These are phyloP conservation scores for Temnothorax longispinosus DNA, from an alignment of 1,140 invertebrate genomes.

Conservation along the genomic window DNA sequence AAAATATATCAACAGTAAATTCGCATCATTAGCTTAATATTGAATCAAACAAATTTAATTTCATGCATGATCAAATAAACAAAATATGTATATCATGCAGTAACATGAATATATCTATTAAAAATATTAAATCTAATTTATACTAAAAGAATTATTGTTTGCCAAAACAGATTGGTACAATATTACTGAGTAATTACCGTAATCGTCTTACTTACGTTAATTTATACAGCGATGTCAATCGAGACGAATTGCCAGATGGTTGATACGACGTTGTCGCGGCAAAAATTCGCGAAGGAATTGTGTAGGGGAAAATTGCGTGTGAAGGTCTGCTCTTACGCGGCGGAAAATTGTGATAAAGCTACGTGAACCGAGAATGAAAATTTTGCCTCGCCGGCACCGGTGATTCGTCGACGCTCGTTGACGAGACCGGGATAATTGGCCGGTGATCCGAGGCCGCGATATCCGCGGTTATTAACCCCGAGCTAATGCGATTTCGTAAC, in stretches of 20 bases:
- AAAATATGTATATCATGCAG: not conserved
- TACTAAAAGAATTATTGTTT: not conserved
- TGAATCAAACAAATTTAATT: slow-evolving; percentile 18
- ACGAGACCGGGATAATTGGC: slow-evolving; percentile 54
- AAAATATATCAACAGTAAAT: not conserved
- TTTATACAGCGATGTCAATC: slow-evolving; percentile 8
- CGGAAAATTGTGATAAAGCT: slow-evolving; percentile 42
- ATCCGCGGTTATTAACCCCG: slow-evolving; percentile 59
- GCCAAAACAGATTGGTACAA: not conserved
- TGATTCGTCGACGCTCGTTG: slow-evolving; percentile 53
- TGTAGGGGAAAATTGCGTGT: slow-evolving; percentile 4
- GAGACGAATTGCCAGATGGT: not conserved
- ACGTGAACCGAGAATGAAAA: slow-evolving; percentile 50
- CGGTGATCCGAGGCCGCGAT: slow-evolving; percentile 60
- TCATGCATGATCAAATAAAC: slow-evolving; percentile 14
- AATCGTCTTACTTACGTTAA: not conserved
- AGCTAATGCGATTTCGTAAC: slow-evolving; percentile 59
- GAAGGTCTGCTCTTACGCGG: slow-evolving; percentile 1
- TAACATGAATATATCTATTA: not conserved
- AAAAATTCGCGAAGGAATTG: slow-evolving; percentile 28
- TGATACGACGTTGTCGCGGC: not conserved
- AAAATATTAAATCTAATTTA: slow-evolving; percentile 11
- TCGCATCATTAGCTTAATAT: slow-evolving; percentile 13
- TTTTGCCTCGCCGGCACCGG: slow-evolving; percentile 30
- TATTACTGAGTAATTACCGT: not conserved